Base-by-base conservation (phyloP, 2,113 vertebrate genomes). In the Malurus cyaneus region DNA sequence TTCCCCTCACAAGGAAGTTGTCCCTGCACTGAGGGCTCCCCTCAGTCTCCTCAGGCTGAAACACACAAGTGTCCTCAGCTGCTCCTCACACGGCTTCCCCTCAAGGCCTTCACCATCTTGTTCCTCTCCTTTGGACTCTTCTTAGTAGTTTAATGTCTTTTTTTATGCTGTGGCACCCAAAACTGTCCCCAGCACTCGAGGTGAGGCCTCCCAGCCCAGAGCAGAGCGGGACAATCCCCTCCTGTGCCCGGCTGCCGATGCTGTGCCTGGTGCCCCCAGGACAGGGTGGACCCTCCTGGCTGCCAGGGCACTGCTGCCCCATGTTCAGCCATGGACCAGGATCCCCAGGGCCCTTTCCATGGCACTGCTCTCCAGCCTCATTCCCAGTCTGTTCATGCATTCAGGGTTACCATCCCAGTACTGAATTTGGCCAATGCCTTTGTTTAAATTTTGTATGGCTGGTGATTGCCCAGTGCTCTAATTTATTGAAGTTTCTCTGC, bases 81-180 rank as follows among this genome's bases (percentile, higher is more conserved):
- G 18, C 12, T n/a, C 6, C 6, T 41, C 19, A 24, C 28, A 25
- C 0, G 0, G 12, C 10, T 29, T 65, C 12, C 44, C 13, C 12
- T 57, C 59, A 29, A 28, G 9, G 23, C 23, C 18, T 84, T 54
- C 18, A 64, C 14, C 23, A 12, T 41, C 49, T 24, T 12, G 4
- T 19, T 56, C 12, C 5, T 9, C 18, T 85, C 24, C 18, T 74
- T 65, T 49, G 15, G 9, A 47, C 18, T 9, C 2, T 28, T 11
- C 62, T 28, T 41, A 47, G 28, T 7, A 28, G n/a, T 9, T 73
- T 47, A 8, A 28, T 64, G 4, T 2, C 7, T n/a, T 14, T 46
- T 46, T 5, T 21, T 12, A 15, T 4, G 3, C 0, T 32, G 28
- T 16, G 18, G 11, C 8, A 54, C 12, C 42, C 42, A n/a, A 1